Conservation (phyloP, 2,888 invertebrate species). For the Tipula helvola region DNA sequence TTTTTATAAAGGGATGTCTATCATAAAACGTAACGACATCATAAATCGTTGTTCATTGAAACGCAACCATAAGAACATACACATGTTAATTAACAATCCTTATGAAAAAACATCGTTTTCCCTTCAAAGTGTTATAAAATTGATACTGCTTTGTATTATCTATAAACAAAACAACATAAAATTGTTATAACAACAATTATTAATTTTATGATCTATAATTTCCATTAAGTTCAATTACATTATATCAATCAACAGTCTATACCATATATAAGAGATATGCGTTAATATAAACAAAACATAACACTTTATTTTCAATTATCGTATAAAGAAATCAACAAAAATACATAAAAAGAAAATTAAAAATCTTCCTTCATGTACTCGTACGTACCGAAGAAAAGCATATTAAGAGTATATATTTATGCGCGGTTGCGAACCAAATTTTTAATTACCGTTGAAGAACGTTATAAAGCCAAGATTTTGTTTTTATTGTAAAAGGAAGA, state of each 20-base stretch:
- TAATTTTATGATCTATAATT: constrained; percentile 4
- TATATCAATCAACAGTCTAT: neutral
- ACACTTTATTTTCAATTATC: constrained; percentile 4
- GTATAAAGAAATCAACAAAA: neutral
- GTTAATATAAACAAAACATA: neutral
- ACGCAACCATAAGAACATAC: too few relatives aligned
- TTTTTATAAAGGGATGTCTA: too few relatives aligned
- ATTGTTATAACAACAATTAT: neutral
- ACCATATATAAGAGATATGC: neutral
- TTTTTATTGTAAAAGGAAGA: neutral
- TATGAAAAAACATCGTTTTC: neutral
- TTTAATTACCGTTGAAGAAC: constrained; percentile 4
- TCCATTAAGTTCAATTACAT: neutral
- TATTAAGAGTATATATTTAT: neutral
- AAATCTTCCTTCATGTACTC: neutral
- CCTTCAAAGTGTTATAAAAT: neutral
- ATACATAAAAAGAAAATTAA: neutral
- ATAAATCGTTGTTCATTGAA: too few relatives aligned
- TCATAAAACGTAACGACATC: too few relatives aligned
- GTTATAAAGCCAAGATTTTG: neutral
- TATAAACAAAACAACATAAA: neutral
- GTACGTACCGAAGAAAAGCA: neutral
- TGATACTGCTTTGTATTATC: neutral
- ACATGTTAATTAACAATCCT: neutral
- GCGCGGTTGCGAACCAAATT: neutral